Base-by-base conservation (phyloP, 2,888 invertebrate species). In the Lithophane leautieri region DNA sequence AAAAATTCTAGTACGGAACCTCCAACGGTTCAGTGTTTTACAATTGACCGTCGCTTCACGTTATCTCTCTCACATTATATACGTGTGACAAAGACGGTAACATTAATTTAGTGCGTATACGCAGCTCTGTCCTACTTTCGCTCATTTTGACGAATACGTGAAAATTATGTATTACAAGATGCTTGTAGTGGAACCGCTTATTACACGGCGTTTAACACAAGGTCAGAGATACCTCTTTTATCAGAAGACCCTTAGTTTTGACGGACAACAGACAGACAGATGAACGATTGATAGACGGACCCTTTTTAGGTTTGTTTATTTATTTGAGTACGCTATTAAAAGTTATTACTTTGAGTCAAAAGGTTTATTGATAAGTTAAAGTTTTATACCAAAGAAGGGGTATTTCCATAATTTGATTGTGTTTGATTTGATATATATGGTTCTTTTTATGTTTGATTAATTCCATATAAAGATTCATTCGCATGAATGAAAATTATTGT, bases 121-220 rank as follows among this genome's bases (percentile, higher is more conserved):
- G 73, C 83, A 79, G 61, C 44, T 28, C 22, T 73, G 89, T 81
- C 83, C 88, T 79, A 89, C 91, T 91, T 92, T 90, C 88, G 83
- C 83, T 81, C 58, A 84, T 89, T 90, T 90, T 87, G 86, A 87
- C 86, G 85, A 84, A 89, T 88, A 89, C 62, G 80, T 81, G 84
- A 85, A 86, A 79, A 87, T 88, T 80, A 85, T 84, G 74, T 82
- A 82, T 79, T 87, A 86, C 84, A 84, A 85, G 82, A 72, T 73
- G 85, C 84, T 77, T 72, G 78, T 86, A 81, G 72, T 79, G 83
- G 85, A 81, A 85, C 84, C 84, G 83, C 75, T 85, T 86, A 85
- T 88, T 86, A 89, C 81, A 74, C 76, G 68, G 69, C 73, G 66
- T 75, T 79, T 75, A 78, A 83, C 78, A 75, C 89, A 90, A 89